Base-by-base conservation (phyloP, 2,888 invertebrate genomes). In the Andricus curvator region DNA sequence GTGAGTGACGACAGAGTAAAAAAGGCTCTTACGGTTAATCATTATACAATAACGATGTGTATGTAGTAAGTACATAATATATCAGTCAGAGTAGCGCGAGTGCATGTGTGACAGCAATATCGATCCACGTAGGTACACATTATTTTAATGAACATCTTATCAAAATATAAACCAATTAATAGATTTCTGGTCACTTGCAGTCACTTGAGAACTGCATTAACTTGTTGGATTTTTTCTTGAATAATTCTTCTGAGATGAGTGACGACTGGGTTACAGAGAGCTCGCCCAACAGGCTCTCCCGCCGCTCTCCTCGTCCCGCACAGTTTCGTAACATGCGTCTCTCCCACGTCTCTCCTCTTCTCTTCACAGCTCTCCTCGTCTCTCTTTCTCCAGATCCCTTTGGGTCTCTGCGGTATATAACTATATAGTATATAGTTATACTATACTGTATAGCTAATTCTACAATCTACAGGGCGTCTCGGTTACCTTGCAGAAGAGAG, bases 241-340 rank as follows among this genome's bases (percentile, higher is more conserved):
- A 37, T 29, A 51, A 66, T 48, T 66, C 29, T 78, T 44, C 8
- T 5, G 17, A 37, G 41, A 67, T 9, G n/a, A 56, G 56, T 56
- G 67, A 70, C 70, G 70, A 70, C 70, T 70, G 70, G 70, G 48
- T 70, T 70, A 70, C 70, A 33, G 70, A 86, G 88, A 88, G 88
- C 88, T 84, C 88, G 86, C 88, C 88, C 79, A 87, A 88, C 89
- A 87, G 83, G 86, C 88, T 88, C 83, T 79, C 78, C 85, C 83
- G 83, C 83, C 77, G 86, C 88, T 88, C 83, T 79, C 78, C 85
- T 83, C 84, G 84, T 77, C 77, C 81, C 41, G 70, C 83, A 87
- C 87, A 89, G 89, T 90, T 90, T 90, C 90, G 90, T 90, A 90
- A 90, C 84, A 87, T 85, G 84, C 87, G 85, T 86, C 86, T 84